Evolutionary conservation across 2,113 vertebrate species (phyloP).

Genomic region (Lepisosteus osseus): DNA sequence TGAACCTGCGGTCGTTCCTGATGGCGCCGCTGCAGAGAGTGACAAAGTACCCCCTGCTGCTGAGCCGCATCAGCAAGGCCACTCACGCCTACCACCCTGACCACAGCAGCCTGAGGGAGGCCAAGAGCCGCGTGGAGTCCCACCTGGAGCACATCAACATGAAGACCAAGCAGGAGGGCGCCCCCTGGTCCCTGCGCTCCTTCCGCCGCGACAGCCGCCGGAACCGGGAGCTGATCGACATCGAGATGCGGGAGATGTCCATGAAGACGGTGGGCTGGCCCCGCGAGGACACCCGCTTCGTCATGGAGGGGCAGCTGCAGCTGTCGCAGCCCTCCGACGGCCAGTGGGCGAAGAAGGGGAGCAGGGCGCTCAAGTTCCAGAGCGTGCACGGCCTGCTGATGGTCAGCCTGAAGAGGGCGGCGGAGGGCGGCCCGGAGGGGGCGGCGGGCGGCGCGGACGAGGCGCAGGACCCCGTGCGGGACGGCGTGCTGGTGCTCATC

Average conservation of each 20-base stretch:
- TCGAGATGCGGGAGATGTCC: conserved; percentile 83
- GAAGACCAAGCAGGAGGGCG: conserved; percentile 86
- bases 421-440: conserved; percentile 31
- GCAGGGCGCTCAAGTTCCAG: conserved; percentile 87
- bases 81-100: conserved; percentile 81
- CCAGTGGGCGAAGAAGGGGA: conserved; percentile 87
- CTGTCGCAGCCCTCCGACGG: conserved; percentile 80
- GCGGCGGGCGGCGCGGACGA: conserved; percentile 29
- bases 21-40: conserved; percentile 88
- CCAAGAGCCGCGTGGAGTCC: conserved; percentile 85
- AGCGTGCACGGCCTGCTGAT: conserved; percentile 85
- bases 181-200: conserved; percentile 81
- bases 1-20: conserved; percentile 89
- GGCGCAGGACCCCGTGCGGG: conserved; percentile 61
- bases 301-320: conserved; percentile 86
- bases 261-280: conserved; percentile 83
- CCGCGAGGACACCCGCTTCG: conserved; percentile 78
- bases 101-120: conserved; percentile 75
- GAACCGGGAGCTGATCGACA: conserved; percentile 83
- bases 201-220: conserved; percentile 87
- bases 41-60: conserved; percentile 83
- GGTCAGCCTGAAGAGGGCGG: conserved; percentile 67
- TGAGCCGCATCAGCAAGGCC: conserved; percentile 85
- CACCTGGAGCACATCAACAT: conserved; percentile 93
- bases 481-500: conserved; percentile 81